Conservation (phyloP, 2,797 vertebrate species). For the Toxotes lorentzi region DNA sequence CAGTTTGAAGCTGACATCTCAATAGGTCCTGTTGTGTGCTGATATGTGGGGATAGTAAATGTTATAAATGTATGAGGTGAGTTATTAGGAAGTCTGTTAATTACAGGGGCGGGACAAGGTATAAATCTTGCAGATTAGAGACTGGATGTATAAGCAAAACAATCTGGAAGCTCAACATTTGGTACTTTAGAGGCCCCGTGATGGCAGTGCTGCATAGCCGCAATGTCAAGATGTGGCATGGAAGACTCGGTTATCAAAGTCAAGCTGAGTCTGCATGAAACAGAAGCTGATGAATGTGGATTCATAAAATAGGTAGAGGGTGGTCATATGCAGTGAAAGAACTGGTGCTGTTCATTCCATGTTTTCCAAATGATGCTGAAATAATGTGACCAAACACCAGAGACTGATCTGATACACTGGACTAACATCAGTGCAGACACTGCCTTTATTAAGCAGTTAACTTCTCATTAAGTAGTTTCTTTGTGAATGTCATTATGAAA, state of each 20-base stretch:
- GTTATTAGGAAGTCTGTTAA: slow-evolving; percentile 84
- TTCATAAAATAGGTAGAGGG: slow-evolving; percentile 37
- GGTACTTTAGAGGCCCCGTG: slow-evolving; percentile 54
- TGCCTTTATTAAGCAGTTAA: no score
- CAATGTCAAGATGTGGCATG: slow-evolving; percentile 61
- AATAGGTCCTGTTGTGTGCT: slow-evolving; percentile 74
- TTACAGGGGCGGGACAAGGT: slow-evolving; percentile 77
- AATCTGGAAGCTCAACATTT: slow-evolving; percentile 79
- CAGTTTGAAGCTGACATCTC: slow-evolving; percentile 76
- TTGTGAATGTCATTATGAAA: no score
- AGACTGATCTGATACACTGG: no score
- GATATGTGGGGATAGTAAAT: slow-evolving; percentile 82
- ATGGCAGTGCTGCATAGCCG: slow-evolving; percentile 64
- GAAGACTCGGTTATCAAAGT: slow-evolving; percentile 53
- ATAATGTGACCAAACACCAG: slow-evolving; percentile 8
- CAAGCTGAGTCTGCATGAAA: slow-evolving; percentile 57
- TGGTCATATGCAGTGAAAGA: slow-evolving; percentile 16
- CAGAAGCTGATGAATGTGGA: slow-evolving; percentile 45
- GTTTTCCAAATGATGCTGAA: slow-evolving; percentile 26
- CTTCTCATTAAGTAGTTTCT: no score
- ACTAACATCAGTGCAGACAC: no score
- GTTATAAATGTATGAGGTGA: slow-evolving; percentile 81
- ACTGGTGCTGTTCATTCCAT: background rate
- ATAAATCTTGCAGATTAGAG: slow-evolving; percentile 86
- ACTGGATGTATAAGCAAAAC: slow-evolving; percentile 78